These are phyloP conservation scores for Orius insidiosus DNA, from an alignment of 1,140 invertebrate species.

Conservation along the genomic window DNA sequence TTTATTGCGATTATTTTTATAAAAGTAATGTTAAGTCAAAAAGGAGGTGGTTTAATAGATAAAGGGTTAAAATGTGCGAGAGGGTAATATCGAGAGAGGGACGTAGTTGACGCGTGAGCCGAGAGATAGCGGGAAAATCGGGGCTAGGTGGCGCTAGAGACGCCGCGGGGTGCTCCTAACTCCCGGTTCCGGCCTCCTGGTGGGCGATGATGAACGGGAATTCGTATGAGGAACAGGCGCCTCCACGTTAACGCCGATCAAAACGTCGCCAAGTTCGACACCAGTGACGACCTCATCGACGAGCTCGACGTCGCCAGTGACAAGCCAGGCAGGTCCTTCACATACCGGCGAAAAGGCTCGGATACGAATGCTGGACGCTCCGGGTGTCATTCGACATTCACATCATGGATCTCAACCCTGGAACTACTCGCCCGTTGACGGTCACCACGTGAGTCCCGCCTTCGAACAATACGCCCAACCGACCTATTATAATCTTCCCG, in stretches of 20 bases:
- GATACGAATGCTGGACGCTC: slow-evolving; percentile 28
- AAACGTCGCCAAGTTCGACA: slow-evolving; percentile 31
- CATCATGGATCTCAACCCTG: slow-evolving; percentile 46
- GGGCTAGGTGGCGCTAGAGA: too few relatives aligned
- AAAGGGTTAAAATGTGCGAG: too few relatives aligned
- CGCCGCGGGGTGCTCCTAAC: slow-evolving; percentile 20
- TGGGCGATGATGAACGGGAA: slow-evolving; percentile 66
- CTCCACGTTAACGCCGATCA: slow-evolving; percentile 22
- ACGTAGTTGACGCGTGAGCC: too few relatives aligned
- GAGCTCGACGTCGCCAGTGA: slow-evolving; percentile 48
- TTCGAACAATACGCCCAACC: slow-evolving; percentile 54
- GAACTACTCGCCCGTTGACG: slow-evolving; percentile 48
- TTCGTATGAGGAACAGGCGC: slow-evolving; percentile 30
- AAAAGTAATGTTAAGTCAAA: too few relatives aligned
- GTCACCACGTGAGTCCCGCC: slow-evolving; percentile 31
- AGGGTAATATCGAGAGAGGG: too few relatives aligned
- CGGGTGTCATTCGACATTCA: slow-evolving; percentile 50
- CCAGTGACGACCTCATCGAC: slow-evolving; percentile 32
- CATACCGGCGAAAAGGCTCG: slow-evolving; percentile 62
- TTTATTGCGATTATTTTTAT: too few relatives aligned
- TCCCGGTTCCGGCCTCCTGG: slow-evolving; percentile 47
- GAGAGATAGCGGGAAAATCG: too few relatives aligned
- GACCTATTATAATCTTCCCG: slow-evolving; percentile 57
- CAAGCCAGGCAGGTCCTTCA: slow-evolving; percentile 52
- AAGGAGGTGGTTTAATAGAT: too few relatives aligned